phyloP scores from a whole-genome alignment of 2,113 vertebrate species.

The Clupea harengus region DNA sequence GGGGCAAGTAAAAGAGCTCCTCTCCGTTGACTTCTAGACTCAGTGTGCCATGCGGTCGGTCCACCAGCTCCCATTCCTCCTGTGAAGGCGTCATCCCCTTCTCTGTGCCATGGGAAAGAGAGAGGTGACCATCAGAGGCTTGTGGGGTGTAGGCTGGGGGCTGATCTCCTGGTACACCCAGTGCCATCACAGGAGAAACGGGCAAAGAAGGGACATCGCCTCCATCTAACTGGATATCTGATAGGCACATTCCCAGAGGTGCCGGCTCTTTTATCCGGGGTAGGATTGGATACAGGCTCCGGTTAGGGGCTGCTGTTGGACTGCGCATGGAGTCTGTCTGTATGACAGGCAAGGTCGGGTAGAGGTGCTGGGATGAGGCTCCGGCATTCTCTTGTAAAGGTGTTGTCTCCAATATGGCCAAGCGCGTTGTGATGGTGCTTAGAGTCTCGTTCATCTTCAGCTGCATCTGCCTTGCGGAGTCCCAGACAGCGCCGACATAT shows the following conservation, averaged over 20 bases:
- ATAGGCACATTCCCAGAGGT: background rate
- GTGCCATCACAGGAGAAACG: constrained; percentile 33
- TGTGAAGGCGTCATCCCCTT: constrained; percentile 69
- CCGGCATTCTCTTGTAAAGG: constrained; percentile 22
- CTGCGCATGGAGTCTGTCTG: background rate
- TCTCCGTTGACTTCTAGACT: constrained; percentile 55
- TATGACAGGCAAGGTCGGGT: constrained; percentile 46
- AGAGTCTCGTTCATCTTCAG: constrained; percentile 83
- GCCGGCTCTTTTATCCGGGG: background rate
- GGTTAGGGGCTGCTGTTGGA: background rate
- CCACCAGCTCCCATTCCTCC: background rate
- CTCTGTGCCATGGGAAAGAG: constrained; percentile 76
- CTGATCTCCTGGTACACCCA: constrained; percentile 66
- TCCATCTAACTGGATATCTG: constrained; percentile 35
- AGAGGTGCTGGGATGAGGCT: constrained; percentile 38
- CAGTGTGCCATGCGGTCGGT: constrained; percentile 42
- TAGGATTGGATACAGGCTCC: background rate
- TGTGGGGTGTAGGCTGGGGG: constrained; percentile 88
- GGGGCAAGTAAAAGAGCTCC: constrained; percentile 82
- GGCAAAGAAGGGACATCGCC: constrained; percentile 50
- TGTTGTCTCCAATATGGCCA: constrained; percentile 70
- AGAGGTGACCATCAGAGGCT: constrained; percentile 81
- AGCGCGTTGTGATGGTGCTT: constrained; percentile 68
- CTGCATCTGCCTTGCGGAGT: constrained; percentile 81
- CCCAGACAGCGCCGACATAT: constrained; percentile 72